Percentiles rank a stretch among this genome's conserved stretches.
These are phyloP conservation scores for Tichodroma muraria DNA, from an alignment of 2,113 vertebrate species.

Conservation along the genomic window DNA sequence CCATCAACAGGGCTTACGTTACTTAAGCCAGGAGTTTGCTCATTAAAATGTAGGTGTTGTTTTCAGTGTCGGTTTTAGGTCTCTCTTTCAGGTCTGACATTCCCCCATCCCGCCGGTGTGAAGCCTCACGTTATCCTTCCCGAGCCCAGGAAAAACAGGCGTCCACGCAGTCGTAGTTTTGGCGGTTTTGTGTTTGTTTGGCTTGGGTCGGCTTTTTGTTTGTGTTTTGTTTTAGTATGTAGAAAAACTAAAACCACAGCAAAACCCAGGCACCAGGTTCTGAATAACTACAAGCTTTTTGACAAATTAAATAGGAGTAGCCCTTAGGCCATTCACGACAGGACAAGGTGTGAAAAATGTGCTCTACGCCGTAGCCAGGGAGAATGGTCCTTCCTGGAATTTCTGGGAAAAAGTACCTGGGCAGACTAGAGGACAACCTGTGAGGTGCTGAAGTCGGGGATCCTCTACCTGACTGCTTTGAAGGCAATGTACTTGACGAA, in stretches of 20 bases:
- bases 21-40: not conserved
- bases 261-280: not conserved
- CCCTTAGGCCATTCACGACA: not conserved
- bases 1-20: accelerated
- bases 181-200: not conserved
- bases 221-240: not conserved
- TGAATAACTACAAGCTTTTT: not conserved
- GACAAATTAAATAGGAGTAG: not conserved
- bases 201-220: no score
- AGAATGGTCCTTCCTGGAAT: not conserved
- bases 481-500: not conserved
- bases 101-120: not conserved
- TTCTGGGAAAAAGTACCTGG: not conserved
- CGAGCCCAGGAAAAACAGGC: not conserved
- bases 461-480: no score
- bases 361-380: not conserved
- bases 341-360: not conserved
- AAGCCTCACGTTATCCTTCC: not conserved
- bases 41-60: not conserved
- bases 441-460: not conserved
- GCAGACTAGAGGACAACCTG: not conserved
- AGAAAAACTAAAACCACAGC: not conserved
- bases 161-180: no score
- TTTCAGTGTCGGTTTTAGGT: not conserved
- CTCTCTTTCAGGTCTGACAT: not conserved